Conservation (phyloP, 2,888 invertebrate genomes). For the Chrysotoxum bicinctum region DNA sequence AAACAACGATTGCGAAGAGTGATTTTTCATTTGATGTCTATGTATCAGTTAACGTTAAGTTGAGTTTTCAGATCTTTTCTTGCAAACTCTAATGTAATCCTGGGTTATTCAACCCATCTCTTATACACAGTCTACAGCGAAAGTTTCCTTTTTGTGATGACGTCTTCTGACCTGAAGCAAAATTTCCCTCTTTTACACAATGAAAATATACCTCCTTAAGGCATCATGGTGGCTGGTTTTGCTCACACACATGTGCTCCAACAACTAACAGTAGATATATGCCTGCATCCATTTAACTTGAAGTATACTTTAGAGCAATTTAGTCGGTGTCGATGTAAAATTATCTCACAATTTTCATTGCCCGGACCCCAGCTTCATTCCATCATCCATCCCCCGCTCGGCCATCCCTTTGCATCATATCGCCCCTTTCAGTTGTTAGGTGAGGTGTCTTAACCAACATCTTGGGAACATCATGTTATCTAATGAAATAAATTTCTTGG, state of each 20-base stretch:
- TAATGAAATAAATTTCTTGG: conserved; percentile 73
- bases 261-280: neutral
- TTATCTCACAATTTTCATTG: conserved; percentile 63
- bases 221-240: conserved; percentile 42
- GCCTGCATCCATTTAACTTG: conserved; percentile 61
- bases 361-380: neutral
- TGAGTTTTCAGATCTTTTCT: no score
- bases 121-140: conserved; percentile 17
- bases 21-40: no score
- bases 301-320: conserved; percentile 65
- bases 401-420: conserved; percentile 10
- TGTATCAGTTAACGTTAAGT: no score
- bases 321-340: conserved; percentile 71
- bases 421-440: conserved; percentile 40
- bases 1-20: no score
- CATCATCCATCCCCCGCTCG: neutral
- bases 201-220: conserved; percentile 45
- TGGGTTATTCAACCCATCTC: conserved; percentile 60
- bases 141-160: conserved; percentile 66
- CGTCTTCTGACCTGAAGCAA: conserved; percentile 69
- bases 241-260: conserved; percentile 44
- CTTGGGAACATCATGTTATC: conserved; percentile 73
- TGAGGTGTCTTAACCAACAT: conserved; percentile 73
- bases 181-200: conserved; percentile 59
- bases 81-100: conserved; percentile 20